phyloP scores from a whole-genome alignment of 2,888 invertebrate species.

The Balanococcus diminutus region DNA sequence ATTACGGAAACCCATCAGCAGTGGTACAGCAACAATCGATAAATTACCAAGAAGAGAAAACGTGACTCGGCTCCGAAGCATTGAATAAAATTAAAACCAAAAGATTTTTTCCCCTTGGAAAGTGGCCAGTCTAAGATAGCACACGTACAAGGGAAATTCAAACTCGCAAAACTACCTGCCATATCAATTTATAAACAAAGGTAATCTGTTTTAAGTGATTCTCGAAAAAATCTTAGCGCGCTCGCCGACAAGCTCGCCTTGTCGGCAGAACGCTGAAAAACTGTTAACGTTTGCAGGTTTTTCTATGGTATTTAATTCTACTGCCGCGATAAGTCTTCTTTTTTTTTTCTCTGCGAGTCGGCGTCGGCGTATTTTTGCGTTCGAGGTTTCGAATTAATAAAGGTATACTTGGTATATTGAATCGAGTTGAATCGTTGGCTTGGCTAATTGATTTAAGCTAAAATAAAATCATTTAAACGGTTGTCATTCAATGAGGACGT shows the following conservation, averaged over 20 bases:
- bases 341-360: too few relatives aligned
- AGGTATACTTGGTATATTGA: too few relatives aligned
- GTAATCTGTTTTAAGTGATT: conserved; percentile 11
- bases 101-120: background rate
- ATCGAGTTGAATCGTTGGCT: too few relatives aligned
- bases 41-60: background rate
- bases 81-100: background rate
- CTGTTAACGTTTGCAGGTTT: background rate
- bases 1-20: too few relatives aligned
- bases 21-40: too few relatives aligned
- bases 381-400: too few relatives aligned
- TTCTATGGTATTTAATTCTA: background rate
- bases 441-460: too few relatives aligned
- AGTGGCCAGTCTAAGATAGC: background rate
- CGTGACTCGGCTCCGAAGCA: background rate
- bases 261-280: background rate
- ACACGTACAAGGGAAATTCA: background rate
- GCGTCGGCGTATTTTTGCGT: too few relatives aligned
- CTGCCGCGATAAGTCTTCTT: too few relatives aligned
- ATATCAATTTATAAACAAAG: conserved; percentile 11
- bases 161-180: background rate
- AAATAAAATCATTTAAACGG: too few relatives aligned
- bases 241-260: background rate
- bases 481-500: too few relatives aligned
- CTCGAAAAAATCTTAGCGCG: background rate